Base-by-base conservation (phyloP, 2,797 vertebrate genomes). In the Phoebastria nigripes region DNA sequence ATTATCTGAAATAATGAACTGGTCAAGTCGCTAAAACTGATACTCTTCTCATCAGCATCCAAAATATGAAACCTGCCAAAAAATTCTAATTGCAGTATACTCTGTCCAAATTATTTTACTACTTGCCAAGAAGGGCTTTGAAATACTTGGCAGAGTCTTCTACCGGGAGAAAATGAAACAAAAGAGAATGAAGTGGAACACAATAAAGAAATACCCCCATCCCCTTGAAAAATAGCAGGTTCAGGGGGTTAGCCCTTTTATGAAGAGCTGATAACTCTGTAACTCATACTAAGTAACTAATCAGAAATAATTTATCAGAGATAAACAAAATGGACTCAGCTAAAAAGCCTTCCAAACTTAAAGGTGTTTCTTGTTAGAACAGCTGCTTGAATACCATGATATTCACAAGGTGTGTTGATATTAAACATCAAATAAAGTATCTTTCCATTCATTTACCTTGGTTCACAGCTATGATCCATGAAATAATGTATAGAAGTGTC, bases 91-190 rank as follows among this genome's bases (percentile, higher is more conserved):
- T 98, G 94, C 70, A 72, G 22, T 87, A 90, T 92, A 89, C 87
- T 95, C 70, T 89, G n/a, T 97, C 91, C 84, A 97, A 96, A 97
- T 97, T 97, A 97, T 98, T 97, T 97, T 96, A 85, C 61, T 96
- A 46, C 85, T 97, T 97, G 96, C 97, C 97, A 97, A 94, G 72
- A 96, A 96, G 42, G 65, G 42, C 82, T 98, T 97, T 95, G 87
- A 96, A 97, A 97, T 90, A 89, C 95, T 98, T 98, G 98, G 97
- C 97, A 89, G 70, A 56, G 49, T 49, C 93, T 97, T 87, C 82
- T 83, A 93, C 78, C 56, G 84, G 87, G 67, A 97, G 94, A 95
- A 95, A 98, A 97, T 78, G 93, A 96, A 96, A 96, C 83, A 96
- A 93, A 97, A 94, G 95, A 72, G 92, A 92, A 94, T 54, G 25